Base-by-base conservation (phyloP, 1,140 invertebrate genomes). In the Dufourea novaeangliae region DNA sequence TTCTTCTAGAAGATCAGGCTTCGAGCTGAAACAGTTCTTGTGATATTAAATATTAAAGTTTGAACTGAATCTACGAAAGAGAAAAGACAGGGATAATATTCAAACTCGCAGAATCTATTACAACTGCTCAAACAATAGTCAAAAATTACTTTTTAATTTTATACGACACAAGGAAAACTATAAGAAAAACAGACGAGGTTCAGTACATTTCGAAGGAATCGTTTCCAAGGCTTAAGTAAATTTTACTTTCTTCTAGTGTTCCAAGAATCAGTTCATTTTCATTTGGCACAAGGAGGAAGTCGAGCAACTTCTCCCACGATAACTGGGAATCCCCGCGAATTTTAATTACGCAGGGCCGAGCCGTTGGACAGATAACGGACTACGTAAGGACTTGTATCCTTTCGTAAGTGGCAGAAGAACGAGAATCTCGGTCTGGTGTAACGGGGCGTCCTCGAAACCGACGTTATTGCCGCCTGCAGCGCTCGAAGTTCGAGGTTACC, bases 311-410 rank as follows among this genome's bases (percentile, higher is more conserved):
- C n/a, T n/a, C 12, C 41, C 14, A 12, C 56, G 56, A 41, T 41
- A 39, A 10, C 46, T 5, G 20, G 2, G 27, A 41, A 62, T 70
- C 29, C 20, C 32, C 5, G 8, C 17, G 66, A 56, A 62, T 62
- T 70, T 77, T 77, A 77, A 77, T 77, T 71, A 54, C 12, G 12
- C 34, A 2, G 22, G 46, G n/a, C 20, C 29, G 41, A 25, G 0
- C 7, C 20, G 11, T 14, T 10, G 41, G 44, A 17, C 10, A 25
- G 56, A 41, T 52, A 62, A 71, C 56, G 25, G 27, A n/a, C 12
- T n/a, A n/a, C 27, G 32, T 27, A 64, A 64, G 22, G 3, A 22
- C 12, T 14, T n/a, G 25, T 41, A 25, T 25, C 20, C 29, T 46
- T 6, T 11, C 11, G 32, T 37, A 11, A 37, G 7, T 32, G 39